Percentiles rank a stretch among this genome's conserved stretches.
These are phyloP conservation scores for Pogonognathellus flavescens DNA, from an alignment of 1,140 invertebrate genomes.

Conservation along the genomic window DNA sequence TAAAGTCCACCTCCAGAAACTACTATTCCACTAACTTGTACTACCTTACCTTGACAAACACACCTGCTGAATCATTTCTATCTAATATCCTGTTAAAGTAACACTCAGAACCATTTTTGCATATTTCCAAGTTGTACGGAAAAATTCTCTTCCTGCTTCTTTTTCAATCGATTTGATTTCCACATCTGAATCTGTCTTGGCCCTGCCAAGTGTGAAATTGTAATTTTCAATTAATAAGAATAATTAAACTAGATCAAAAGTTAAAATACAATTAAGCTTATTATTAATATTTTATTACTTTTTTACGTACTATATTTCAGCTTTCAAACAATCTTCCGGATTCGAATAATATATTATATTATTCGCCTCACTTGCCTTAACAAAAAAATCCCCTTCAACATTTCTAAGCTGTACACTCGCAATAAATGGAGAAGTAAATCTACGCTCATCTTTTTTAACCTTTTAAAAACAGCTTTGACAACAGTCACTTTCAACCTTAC, in stretches of 20 bases:
- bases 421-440: too few relatives aligned
- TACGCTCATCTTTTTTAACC: too few relatives aligned
- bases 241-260: too few relatives aligned
- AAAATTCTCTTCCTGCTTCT: neutral
- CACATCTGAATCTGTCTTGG: too few relatives aligned
- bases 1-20: conserved; percentile 17
- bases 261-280: too few relatives aligned
- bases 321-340: conserved; percentile 10
- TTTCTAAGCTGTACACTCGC: too few relatives aligned
- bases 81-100: conserved; percentile 28
- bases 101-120: neutral
- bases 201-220: too few relatives aligned
- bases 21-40: conserved; percentile 37
- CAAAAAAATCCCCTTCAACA: too few relatives aligned
- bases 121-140: conserved; percentile 52
- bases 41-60: conserved; percentile 39
- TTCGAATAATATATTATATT: conserved; percentile 42
- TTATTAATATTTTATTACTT: neutral
- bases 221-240: too few relatives aligned
- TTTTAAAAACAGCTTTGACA: too few relatives aligned
- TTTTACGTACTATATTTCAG: conserved; percentile 26
- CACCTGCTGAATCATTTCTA: conserved; percentile 8
- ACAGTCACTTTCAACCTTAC: too few relatives aligned
- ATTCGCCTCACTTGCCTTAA: too few relatives aligned
- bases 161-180: conserved; percentile 39